Evolutionary conservation across 2,797 vertebrate genomes (phyloP).

Genomic region (Ambastaia sidthimunki): DNA sequence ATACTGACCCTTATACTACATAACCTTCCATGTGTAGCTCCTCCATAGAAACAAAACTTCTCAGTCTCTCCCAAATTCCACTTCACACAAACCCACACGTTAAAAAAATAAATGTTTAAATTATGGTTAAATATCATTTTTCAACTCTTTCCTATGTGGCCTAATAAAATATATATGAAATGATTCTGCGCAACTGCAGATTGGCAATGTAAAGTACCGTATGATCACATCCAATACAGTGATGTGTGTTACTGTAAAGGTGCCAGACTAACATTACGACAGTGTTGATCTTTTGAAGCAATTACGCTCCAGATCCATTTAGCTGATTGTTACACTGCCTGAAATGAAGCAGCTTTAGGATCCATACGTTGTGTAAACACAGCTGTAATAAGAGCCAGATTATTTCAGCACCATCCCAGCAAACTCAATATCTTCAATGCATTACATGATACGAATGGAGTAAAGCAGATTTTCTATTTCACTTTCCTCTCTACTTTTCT

Average conservation of each 20-base stretch:
- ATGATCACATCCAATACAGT: conserved; percentile 24
- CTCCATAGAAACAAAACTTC: conserved; percentile 17
- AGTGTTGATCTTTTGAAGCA: conserved; percentile 47
- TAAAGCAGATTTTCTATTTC: conserved; percentile 32
- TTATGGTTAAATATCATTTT: conserved; percentile 36
- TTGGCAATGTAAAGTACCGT: conserved; percentile 17
- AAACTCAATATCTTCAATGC: conserved; percentile 25
- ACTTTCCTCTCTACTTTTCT: conserved; percentile 24
- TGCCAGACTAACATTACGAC: conserved; percentile 46
- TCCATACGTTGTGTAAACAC: conserved; percentile 35
- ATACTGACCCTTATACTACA: conserved; percentile 16
- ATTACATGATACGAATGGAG: conserved; percentile 37
- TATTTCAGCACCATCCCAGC: conserved; percentile 1
- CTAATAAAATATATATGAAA: conserved; percentile 42
- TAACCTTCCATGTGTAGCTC: background rate
- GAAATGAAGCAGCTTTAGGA: conserved; percentile 34
- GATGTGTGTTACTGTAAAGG: conserved; percentile 3
- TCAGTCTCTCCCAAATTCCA: conserved; percentile 9
- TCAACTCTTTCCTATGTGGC: background rate
- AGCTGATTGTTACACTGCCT: conserved; percentile 41
- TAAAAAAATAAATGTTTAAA: conserved; percentile 42
- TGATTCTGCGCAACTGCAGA: conserved; percentile 17
- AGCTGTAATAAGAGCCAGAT: conserved; percentile 20
- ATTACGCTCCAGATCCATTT: conserved; percentile 39
- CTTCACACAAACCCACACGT: conserved; percentile 2